phyloP scores from a whole-genome alignment of 2,797 vertebrate genomes.

The Tauraco hartlaubi region DNA sequence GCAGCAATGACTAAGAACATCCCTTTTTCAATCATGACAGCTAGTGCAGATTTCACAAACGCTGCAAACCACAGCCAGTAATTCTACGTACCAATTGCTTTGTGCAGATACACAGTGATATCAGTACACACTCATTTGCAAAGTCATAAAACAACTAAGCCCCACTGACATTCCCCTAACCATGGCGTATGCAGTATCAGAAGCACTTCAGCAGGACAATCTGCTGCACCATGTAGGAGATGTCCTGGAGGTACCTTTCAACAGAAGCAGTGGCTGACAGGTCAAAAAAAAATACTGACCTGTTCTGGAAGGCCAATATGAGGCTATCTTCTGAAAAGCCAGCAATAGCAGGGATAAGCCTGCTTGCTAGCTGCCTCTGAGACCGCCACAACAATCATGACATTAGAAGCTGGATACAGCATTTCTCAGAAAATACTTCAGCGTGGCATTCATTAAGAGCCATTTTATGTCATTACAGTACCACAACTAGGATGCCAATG shows the following conservation, averaged over 20 bases:
- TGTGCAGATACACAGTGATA: neutral
- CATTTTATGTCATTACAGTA: neutral
- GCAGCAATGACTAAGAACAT: neutral
- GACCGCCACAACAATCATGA: neutral
- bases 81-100: neutral
- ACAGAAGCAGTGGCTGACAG: neutral
- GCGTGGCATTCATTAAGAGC: neutral
- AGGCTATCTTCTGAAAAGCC: neutral
- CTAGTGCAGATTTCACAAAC: neutral
- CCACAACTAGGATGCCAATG: neutral
- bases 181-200: neutral
- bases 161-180: neutral
- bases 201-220: neutral
- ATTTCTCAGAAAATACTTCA: neutral
- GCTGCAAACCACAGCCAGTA: neutral
- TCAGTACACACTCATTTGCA: accelerated
- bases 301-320: neutral
- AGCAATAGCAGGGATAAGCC: neutral
- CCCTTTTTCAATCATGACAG: neutral
- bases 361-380: neutral
- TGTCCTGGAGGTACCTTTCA: neutral
- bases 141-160: neutral
- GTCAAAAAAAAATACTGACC: neutral
- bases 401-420: neutral
- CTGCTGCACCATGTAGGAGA: neutral